These are phyloP conservation scores for Epinotia brunnichana DNA, from an alignment of 2,888 invertebrate genomes.

Conservation along the genomic window DNA sequence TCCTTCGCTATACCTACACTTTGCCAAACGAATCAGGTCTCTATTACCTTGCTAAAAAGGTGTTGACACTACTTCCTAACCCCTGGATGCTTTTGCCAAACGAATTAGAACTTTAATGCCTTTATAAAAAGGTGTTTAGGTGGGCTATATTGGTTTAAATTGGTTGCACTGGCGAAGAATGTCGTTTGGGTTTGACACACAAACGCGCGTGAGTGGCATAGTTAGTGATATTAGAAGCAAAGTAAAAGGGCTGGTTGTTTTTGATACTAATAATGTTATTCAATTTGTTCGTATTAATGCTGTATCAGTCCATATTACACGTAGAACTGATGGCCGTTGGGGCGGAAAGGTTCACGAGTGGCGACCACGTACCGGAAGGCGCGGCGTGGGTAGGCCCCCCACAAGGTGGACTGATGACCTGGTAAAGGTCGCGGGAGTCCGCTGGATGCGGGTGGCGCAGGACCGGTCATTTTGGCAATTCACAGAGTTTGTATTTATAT, in stretches of 20 bases:
- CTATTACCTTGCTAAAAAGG: neutral
- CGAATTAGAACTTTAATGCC: neutral
- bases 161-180: conserved; percentile 36
- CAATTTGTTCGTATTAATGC: too few relatives aligned
- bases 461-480: too few relatives aligned
- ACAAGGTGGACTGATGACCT: too few relatives aligned
- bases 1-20: conserved; percentile 19
- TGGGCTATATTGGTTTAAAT: neutral
- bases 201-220: conserved; percentile 26
- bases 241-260: conserved; percentile 14
- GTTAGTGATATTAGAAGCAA: conserved; percentile 6
- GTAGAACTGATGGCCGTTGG: too few relatives aligned
- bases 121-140: neutral
- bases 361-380: too few relatives aligned
- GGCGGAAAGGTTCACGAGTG: too few relatives aligned
- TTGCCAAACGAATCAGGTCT: conserved; percentile 7
- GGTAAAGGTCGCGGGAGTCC: too few relatives aligned
- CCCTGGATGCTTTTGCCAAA: neutral
- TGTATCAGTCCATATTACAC: too few relatives aligned
- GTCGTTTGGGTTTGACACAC: conserved; percentile 42
- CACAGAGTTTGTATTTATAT: too few relatives aligned
- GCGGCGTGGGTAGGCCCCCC: too few relatives aligned
- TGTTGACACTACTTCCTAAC: conserved; percentile 21
- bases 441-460: too few relatives aligned
- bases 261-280: too few relatives aligned